Evolutionary conservation across 1,140 invertebrate species (phyloP), one percentile per base, ranked within the genome.

Genomic region (Euwallacea similis): DNA sequence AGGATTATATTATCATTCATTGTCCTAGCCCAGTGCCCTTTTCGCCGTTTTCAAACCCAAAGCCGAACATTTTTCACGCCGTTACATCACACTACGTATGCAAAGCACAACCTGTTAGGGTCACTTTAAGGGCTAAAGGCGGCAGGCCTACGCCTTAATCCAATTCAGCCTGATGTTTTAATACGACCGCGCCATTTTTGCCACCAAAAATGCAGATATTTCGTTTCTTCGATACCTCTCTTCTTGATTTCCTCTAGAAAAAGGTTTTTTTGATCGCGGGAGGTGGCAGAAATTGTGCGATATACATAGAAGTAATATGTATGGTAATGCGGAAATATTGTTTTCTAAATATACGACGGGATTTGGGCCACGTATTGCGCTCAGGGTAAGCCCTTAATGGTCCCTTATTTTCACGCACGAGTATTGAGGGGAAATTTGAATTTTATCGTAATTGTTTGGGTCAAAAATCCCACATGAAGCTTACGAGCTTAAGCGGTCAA

Each of bases 341-440:
- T 50, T 50, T 50, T 50, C 46, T 50, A 50, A 50, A 50, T 50
- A 50, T 50, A 50, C 13, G 46, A 50, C 6, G 46, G 46, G 46
- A 50, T 50, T 50, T 50, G 46, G 46, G 13, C 9, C 9, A 10
- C 9, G 46, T 50, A 50, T 50, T 50, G 9, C 46, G 46, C 46
- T 50, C 46, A 13, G 13, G 46, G 13, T 50, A 50, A 50, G 46
- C 46, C 46, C 13, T 50, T 50, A 50, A 50, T 50, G 46, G 46
- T 10, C 9, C 46, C 46, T 13, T 33, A 33, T 33, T 33, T 33
- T 50, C 46, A 50, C 46, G 46, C 46, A 50, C 46, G 46, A 11
- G 46, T 33, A 33, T 33, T 33, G 21, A 33, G 46, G 46, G 46
- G 6, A 50, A 50, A 50, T 50, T 50, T 50, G 13, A 50, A 50